Evolutionary conservation across 1,140 invertebrate species (phyloP), one percentile per base, ranked within the genome.

Genomic region (Dreissena polymorpha): DNA sequence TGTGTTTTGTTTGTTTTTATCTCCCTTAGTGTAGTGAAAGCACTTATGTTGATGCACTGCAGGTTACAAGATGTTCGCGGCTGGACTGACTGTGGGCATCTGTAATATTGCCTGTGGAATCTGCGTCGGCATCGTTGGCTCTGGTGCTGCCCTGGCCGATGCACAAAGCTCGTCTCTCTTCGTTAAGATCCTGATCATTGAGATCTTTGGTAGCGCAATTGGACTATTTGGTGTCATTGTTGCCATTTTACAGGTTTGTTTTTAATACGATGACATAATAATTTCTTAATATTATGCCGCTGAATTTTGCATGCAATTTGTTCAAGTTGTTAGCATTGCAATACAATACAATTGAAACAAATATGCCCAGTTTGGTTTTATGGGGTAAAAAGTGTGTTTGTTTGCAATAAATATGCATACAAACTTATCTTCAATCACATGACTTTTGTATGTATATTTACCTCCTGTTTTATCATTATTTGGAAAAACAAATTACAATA

Each of bases 171-270:
- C 97, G 16, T 95, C 96, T 2, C 95, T 99, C 8, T 99, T 99
- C 91, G 98, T 99, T 16, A 99, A 99, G 93, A 98, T 99, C 93
- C 95, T 99, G 12, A 99, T 99, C 92, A 96, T 99, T 65, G 98
- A 99, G 94, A 99, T 99, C 93, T 99, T 99, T 93, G 98, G 97
- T 25, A 98, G 97, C 91, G 98, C 98, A 88, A 99, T 99, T 93
- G 98, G 98, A 91, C 95, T 99, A 0, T 99, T 99, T 94, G 98
- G 98, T 81, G 95, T 99, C n/a, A 99, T 99, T 93, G 97, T 99
- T 77, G 97, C 97, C 85, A 98, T 99, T 94, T 97, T 99, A 92
- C 97, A 98, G 95, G 94, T 94, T 91, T 91, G 86, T 88, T 81
- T 29, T 79, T 6, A 71, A 16, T 76, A 27, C 1, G 18, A 21